Base-by-base conservation (phyloP, 2,797 vertebrate genomes). In the Esox masquinongy region DNA sequence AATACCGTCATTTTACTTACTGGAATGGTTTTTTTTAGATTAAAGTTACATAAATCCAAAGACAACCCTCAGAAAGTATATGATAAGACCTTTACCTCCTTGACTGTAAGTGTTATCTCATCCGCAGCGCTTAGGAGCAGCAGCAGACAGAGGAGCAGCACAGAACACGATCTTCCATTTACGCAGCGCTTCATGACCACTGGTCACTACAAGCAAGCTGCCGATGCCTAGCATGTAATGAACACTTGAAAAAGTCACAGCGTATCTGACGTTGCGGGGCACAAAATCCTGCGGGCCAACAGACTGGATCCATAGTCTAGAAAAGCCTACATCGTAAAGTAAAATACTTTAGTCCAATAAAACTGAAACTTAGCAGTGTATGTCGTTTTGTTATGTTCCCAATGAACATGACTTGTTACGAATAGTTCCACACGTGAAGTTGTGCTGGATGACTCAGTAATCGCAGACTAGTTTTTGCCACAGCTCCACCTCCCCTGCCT, bases 131-230 rank as follows among this genome's bases (percentile, higher is more conserved):
- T 3, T 2, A 34, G 11, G 64, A 77, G 67, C 72, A 36, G 69
- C 76, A 68, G 63, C 0, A 81, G 71, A 63, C 0, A 78, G 50
- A 77, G 15, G 31, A 71, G n/a, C 34, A 31, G 0, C 56, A 14
- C 36, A 1, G 84, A 0, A 0, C 80, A 11, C 0, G 53, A 49
- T 75, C 80, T 73, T 68, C 71, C 74, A 73, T 39, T 29, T 49
- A 4, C 1, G 0, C 68, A 1, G 31, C 53, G 12, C 63, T 2
- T 66, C 14, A 66, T 66, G 12, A 66, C 29, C 24, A 34, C 5
- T 1, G 63, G 5, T 31, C 15, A 64, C 29, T 15, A 64, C 29
- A 2, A 34, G 24, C 24, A 1, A 15, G 29, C 63, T 31, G 22
- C 7, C 77, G 71, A 77, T 16, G 43, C 43, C 51, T 50, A 14